Evolutionary conservation across 2,888 invertebrate species (phyloP).

Genomic region (Caenorhabditis sulstoni): DNA sequence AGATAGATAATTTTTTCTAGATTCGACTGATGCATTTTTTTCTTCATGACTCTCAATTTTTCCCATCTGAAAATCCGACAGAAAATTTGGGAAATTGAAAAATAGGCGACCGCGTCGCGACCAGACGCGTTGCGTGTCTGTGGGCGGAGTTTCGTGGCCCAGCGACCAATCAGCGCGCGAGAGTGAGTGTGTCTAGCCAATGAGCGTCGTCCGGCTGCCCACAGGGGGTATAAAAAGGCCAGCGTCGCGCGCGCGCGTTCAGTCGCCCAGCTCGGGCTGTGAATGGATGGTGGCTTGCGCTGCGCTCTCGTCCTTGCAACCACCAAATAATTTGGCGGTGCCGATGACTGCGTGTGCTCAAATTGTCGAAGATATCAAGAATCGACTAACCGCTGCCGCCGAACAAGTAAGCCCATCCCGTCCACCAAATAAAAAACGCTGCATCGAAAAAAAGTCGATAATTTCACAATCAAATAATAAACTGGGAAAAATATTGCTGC

Average conservation of each 20-base stretch:
- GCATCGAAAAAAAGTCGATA: conserved; percentile 50
- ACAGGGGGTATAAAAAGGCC: conserved; percentile 61
- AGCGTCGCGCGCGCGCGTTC: conserved; percentile 65
- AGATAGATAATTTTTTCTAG: neutral
- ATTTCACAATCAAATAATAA: conserved; percentile 41
- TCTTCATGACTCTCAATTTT: neutral
- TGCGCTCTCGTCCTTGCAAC: conserved; percentile 64
- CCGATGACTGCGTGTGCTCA: conserved; percentile 63
- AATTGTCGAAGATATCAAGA: conserved; percentile 77
- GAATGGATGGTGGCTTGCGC: conserved; percentile 74
- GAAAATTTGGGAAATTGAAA: conserved; percentile 1
- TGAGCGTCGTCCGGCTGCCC: conserved; percentile 2
- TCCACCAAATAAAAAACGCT: conserved; percentile 9
- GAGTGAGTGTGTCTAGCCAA: conserved; percentile 19
- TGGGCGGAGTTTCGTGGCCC: conserved; percentile 17
- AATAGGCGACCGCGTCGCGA: conserved; percentile 37
- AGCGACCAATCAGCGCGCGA: conserved; percentile 9
- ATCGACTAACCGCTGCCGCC: conserved; percentile 71
- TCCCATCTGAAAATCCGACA: neutral
- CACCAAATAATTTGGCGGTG: conserved; percentile 67
- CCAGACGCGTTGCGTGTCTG: conserved; percentile 30
- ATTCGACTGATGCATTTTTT: neutral
- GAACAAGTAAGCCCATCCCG: conserved; percentile 77
- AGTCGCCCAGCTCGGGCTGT: conserved; percentile 70
- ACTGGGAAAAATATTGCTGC: conserved; percentile 7